Base-by-base conservation (phyloP, 2,797 vertebrate species). In the Tokudaia muenninki region DNA sequence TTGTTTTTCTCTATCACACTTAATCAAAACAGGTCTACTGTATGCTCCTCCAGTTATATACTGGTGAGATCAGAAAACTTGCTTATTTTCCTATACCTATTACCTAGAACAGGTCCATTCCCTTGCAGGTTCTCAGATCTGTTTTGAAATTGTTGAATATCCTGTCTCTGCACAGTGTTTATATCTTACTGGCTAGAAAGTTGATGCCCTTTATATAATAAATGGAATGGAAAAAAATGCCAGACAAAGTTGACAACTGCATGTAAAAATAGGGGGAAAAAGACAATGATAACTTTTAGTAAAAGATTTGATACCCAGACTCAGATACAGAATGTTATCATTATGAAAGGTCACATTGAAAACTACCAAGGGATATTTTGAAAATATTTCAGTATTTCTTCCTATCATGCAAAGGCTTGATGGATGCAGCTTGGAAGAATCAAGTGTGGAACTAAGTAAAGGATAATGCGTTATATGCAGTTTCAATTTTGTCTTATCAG, bases 401-500 rank as follows among this genome's bases (percentile, higher is more conserved):
- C 63, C 74, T 37, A 70, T 75, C 34, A 55, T 91, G 22, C 11
- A 88, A 84, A 67, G 24, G 89, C 29, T 94, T 63, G 55, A 12
- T 80, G 17, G 24, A 44, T 92, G 22, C n/a, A 95, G 44, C 52
- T 96, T 93, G 78, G 94, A 90, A 65, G 55, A 88, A 57, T 96
- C 86, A 92, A 57, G 79, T 89, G 22, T 41, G 22, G 50, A 79
- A 22, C 63, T 80, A 55, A 96, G 82, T 61, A 94, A 90, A 91
- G n/a, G 75, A 7, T 90, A 72, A 88, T 92, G 65, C 82, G 19
- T 41, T 72, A 34, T 81, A 89, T 89, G 75, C 52, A 47, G 67
- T 87, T 96, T 93, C 72, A 81, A 90, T 95, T 81, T 94, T 91
- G 75, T 96, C 83, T 94, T 96, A 93, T 91, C 89, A 81, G 61